A percentile compares a stretch with the other conserved stretches of the same genome.
Conservation (phyloP, 2,113 vertebrate genomes). For the Conger conger region DNA sequence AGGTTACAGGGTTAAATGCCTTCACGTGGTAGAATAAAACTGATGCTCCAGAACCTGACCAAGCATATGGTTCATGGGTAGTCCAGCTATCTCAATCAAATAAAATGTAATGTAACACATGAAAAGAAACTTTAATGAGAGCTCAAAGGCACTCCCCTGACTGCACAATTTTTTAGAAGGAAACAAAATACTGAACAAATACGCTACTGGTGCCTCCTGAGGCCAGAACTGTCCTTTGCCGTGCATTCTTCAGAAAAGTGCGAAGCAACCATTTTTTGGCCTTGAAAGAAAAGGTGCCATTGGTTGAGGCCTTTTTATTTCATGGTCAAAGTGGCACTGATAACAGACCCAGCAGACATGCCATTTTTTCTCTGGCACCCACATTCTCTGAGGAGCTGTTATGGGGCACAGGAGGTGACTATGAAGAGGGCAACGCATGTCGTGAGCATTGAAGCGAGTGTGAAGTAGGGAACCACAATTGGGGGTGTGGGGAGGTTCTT, state of each 20-base stretch:
- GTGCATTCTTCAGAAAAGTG: neutral
- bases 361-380: neutral
- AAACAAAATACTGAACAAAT: neutral
- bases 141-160: neutral
- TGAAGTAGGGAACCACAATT: neutral
- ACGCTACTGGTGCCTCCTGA: neutral
- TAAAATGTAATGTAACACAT: neutral
- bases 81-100: neutral
- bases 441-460: neutral
- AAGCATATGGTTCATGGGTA: neutral
- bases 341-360: neutral
- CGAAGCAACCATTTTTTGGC: neutral
- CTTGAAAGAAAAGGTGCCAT: neutral
- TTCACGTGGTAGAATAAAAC: neutral
- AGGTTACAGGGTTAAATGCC: neutral
- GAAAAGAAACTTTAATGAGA: neutral
- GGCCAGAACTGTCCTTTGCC: neutral
- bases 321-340: neutral
- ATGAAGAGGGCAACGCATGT: neutral
- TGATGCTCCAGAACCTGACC: neutral
- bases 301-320: constrained; percentile 15
- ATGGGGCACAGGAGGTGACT: neutral
- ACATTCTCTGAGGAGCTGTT: neutral
- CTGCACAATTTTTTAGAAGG: neutral
- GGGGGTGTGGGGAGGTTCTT: neutral